Base-by-base conservation (phyloP, 2,888 invertebrate species). In the Apotomis betuletana region DNA sequence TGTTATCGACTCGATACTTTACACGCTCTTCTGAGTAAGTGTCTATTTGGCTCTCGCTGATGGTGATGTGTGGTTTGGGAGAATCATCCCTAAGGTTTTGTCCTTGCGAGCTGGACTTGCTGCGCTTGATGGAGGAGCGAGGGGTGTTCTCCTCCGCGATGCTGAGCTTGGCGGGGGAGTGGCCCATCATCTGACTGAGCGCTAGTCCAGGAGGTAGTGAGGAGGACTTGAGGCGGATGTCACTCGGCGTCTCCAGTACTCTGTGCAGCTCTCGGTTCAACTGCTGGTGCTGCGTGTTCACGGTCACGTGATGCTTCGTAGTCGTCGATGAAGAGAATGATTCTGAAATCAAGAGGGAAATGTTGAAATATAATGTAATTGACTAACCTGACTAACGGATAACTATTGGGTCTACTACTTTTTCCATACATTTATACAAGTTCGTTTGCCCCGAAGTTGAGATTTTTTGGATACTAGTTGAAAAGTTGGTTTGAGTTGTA, bases 161-260 rank as follows among this genome's bases (percentile, higher is more conserved):
- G 84, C 92, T 94, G 62, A 95, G 88, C 80, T 94, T 95, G 62
- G 90, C 87, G 41, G 92, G 91, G 0, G 94, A 89, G 58, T 91
- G 93, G 9, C 92, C 93, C 4, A 94, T 89, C 49, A 91, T 83
- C 59, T 92, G 93, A 73, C 90, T 87, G 4, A 94, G 89, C 55
- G 94, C 94, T 75, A 95, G 85, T 51, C 95, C 95, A 15, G 95
- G 95, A 44, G 95, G 95, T 70, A 95, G 87, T 74, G 95, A 95
- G 46, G 95, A 95, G 74, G 95, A 95, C 85, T 95, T 95, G 77
- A 95, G 81, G 87, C 94, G 94, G 49, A 91, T 91, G 81, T 95
- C 95, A 77, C 82, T 87, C 0, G 93, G 90, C 12, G 90, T 85
- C 70, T 90, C 91, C 75, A 91, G 74, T 44, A 90, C 89, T 84